Evolutionary conservation across 2,797 vertebrate genomes (phyloP).

Genomic region (Florisuga fusca): DNA sequence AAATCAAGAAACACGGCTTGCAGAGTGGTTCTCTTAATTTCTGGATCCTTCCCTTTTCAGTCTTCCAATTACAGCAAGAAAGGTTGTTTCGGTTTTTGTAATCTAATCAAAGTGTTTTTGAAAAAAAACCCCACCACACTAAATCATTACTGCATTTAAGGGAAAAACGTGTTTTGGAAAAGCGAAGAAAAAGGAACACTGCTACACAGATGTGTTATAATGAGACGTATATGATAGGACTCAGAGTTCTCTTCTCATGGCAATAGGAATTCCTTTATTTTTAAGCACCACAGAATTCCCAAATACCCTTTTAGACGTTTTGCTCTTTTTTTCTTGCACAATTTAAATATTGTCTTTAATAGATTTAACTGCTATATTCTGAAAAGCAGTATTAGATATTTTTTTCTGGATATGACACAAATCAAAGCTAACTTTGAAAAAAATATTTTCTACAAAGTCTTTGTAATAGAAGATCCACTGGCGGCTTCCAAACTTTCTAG

Average conservation of each 20-base stretch:
- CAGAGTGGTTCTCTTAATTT: background rate
- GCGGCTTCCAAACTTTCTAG: background rate
- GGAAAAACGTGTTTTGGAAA: constrained; percentile 11
- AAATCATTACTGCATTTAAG: constrained; percentile 20
- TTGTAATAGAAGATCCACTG: background rate
- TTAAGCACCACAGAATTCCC: constrained; percentile 9
- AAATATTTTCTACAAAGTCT: background rate
- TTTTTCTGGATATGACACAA: background rate
- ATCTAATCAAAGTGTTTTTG: constrained; percentile 40
- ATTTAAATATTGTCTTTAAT: background rate
- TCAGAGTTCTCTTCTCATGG: background rate
- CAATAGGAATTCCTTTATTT: background rate
- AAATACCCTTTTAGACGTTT: background rate
- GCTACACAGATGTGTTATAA: constrained; percentile 11
- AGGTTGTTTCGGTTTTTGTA: background rate
- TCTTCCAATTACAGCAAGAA: constrained; percentile 9
- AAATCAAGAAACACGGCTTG: background rate
- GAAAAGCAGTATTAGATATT: background rate
- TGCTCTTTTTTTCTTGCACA: background rate
- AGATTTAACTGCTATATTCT: background rate
- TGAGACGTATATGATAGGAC: background rate
- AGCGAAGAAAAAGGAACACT: background rate
- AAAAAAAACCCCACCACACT: background rate
- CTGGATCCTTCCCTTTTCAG: constrained; percentile 15
- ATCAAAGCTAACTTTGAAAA: background rate